Evolutionary conservation across 2,888 invertebrate species (phyloP), one percentile per base, ranked within the genome.

Genomic region (Caenorhabditis sp.): DNA sequence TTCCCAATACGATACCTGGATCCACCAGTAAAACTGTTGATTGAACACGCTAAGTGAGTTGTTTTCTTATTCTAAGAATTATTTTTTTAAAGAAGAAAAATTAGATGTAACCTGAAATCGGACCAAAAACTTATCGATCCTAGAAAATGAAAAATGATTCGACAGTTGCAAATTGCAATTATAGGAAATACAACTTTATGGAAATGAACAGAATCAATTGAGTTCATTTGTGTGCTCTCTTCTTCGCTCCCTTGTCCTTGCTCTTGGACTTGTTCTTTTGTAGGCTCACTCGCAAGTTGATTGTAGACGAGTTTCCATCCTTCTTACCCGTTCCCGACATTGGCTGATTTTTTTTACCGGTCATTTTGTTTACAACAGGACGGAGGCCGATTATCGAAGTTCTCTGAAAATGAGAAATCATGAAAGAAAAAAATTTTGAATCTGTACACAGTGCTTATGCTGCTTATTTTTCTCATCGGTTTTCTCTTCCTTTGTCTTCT

Each of bases 1-100:
- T 94, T 93, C 88, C 94, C 94, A 26, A 89, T 92, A 77, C 93
- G 94, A 87, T 97, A 98, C 92, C 96, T 98, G 95, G 98, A 98
- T 91, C 96, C 96, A 92, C 96, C 97, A 83, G 96, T 89, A 10
- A 24, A 19, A 5, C 16, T 72, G 35, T 26, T 84, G 24, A 24
- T 84, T 5, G 70, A 80, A 10, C 70, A 80, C 61, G 51, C 72
- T 22, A 74, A 72, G 84, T 84, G 49, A 72, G 82, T 47, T 59
- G n/a, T 14, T 2, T n/a, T 26, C 44, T 66, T 49, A n/a, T n/a
- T n/a, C n/a, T n/a, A n/a, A n/a, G n/a, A n/a, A n/a, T n/a, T n/a
- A 14, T 26, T 5, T 44, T 19, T 26, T 7, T 26, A 12, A 44
- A 44, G 16, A n/a, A 14, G 1, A 44, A 44, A 44, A 44, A 44